A percentile compares a stretch with the other conserved stretches of the same genome.
phyloP scores from a whole-genome alignment of 2,113 vertebrate species.

The Penelope pileata region DNA sequence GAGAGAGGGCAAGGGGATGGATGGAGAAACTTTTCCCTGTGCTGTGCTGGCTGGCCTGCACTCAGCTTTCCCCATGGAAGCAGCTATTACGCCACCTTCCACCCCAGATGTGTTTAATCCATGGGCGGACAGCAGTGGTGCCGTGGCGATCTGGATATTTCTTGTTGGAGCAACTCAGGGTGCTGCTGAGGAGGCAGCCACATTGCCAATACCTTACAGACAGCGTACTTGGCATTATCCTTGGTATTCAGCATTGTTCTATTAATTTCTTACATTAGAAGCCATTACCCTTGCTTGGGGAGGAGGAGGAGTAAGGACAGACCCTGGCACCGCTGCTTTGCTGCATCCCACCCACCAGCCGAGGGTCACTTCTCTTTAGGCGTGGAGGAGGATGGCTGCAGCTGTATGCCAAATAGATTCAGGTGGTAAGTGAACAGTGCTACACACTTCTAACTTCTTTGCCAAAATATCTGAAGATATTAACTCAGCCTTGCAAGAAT shows the following conservation, averaged over 20 bases:
- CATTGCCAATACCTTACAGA: neutral
- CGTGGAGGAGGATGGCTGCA: neutral
- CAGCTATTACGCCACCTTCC: neutral
- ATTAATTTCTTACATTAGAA: neutral
- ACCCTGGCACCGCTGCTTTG: neutral
- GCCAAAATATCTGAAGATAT: neutral
- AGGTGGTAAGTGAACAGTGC: neutral
- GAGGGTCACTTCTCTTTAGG: neutral
- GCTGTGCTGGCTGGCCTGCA: neutral
- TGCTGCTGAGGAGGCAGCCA: neutral
- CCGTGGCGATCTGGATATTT: neutral
- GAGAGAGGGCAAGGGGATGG: neutral
- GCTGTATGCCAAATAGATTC: neutral
- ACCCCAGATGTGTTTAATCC: neutral
- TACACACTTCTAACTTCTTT: neutral
- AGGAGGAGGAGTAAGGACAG: neutral
- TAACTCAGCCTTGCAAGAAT: neutral
- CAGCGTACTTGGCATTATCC: neutral
- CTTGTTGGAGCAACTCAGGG: neutral
- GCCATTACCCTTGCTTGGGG: neutral
- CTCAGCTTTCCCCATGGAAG: neutral
- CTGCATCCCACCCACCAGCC: neutral
- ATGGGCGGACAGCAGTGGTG: neutral
- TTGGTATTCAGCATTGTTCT: neutral
- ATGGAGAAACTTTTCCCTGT: neutral